Base-by-base conservation (phyloP, 2,113 vertebrate genomes). In the Etheostoma spectabile region DNA sequence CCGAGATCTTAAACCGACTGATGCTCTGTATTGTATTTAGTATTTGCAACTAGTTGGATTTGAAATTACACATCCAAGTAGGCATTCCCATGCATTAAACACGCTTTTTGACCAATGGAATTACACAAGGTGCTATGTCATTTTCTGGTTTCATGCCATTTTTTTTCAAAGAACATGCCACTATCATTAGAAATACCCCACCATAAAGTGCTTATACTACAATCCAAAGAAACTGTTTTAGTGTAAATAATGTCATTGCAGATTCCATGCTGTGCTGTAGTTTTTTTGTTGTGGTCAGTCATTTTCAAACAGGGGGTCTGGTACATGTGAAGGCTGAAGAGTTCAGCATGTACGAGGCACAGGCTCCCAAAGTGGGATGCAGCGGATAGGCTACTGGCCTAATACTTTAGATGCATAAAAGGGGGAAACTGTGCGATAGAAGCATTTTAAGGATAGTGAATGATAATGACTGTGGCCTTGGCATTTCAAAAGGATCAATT, bases 71-170 rank as follows among this genome's bases (percentile, higher is more conserved):
- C 61, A 59, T 60, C 14, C 56, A 49, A 52, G 53, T n/a, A 57
- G 53, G 67, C 77, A 64, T n/a, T 51, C 53, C 6, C 56, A 83
- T 35, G 48, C 56, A 82, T 86, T 64, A 86, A 67, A 56, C 49
- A 74, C 27, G 90, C 93, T 93, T 90, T 89, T 88, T 87, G 82
- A 85, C 74, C 74, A 66, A 81, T 74, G 72, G 75, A 82, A 88
- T 92, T 91, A 89, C 73, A 61, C 81, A 92, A 85, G 95, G 95
- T 95, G 94, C 95, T 95, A 95, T 82, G 80, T 94, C 63, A 75
- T 86, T 92, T 84, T 65, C 70, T 88, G 33, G 53, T 91, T 85
- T 83, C 82, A 81, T 83, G 83, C 82, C 56, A 63, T 84, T 83
- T 75, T 49, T 82, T 89, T 92, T 45, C 57, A 76, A 68, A 24